Evolutionary conservation across 2,888 invertebrate genomes (phyloP), one percentile per base, ranked within the genome.

Genomic region (Heterodera filipjevi): DNA sequence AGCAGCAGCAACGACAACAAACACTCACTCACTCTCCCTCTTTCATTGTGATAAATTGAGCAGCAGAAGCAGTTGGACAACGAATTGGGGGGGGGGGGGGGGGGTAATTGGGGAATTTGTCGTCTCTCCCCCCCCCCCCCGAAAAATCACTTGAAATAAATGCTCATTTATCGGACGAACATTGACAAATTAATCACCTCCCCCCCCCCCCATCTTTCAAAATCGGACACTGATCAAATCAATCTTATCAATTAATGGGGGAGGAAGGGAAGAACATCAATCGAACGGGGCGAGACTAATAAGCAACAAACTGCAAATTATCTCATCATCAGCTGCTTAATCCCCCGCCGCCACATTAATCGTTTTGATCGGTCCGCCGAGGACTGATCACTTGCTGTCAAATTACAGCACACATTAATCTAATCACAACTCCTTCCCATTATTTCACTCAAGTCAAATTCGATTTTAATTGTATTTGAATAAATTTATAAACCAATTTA

Each of bases 151-250:
- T 59, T 27, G 27, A 10, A 12, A 27, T 10, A 59, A 59, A 59
- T 27, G 59, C 59, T 59, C 49, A 49, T 49, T 49, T 16, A 49
- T 59, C 59, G 59, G 53, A n/a, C 59, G 59, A 59, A 59, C 59
- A 59, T 59, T 59, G 59, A 59, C 59, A 59, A 59, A 59, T 59
- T 59, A 59, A 27, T 49, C 49, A 8, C 10, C 1, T 6, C 27
- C 8, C 10, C 59, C 27, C 8, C 22, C 27, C 16, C 22, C 22
- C 53, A 53, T 53, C 53, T 19, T 22, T 53, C 59, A n/a, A 59
- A 59, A 59, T 59, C 59, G 59, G 27, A 59, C 27, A 59, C 27
- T 59, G 59, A 59, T 49, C 59, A 59, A 59, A 59, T 59, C 59
- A 59, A n/a, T 10, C 27, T 39, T 39, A 39, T 10, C 39, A 12